Percentiles rank a stretch among this genome's conserved stretches.
phyloP scores from a whole-genome alignment of 2,113 vertebrate genomes.

The Petromus typicus region DNA sequence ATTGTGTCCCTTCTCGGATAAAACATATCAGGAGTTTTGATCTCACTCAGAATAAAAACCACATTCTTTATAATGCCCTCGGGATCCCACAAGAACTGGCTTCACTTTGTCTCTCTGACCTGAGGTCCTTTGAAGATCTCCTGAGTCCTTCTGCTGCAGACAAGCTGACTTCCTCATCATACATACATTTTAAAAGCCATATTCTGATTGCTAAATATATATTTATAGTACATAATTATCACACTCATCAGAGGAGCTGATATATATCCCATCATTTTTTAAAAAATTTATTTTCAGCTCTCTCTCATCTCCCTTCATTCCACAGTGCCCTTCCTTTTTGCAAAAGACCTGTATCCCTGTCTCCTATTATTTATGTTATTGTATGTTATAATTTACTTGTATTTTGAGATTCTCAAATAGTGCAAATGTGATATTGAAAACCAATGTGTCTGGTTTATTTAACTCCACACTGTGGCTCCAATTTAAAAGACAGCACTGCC shows the following conservation, averaged over 20 bases:
- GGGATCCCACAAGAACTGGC: rapidly evolving
- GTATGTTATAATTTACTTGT: not conserved
- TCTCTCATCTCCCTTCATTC: too few relatives aligned
- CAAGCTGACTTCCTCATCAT: not conserved
- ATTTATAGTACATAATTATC: not conserved
- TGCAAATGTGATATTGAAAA: not conserved
- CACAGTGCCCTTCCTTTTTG: not conserved
- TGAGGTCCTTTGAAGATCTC: not conserved
- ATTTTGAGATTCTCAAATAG: not conserved
- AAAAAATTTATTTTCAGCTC: too few relatives aligned
- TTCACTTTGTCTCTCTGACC: not conserved
- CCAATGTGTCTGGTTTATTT: not conserved
- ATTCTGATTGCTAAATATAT: not conserved
- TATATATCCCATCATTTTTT: too few relatives aligned
- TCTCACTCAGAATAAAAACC: not conserved
- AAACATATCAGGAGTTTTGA: not conserved
- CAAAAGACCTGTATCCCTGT: not conserved
- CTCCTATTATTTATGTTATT: not conserved
- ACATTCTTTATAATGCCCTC: not conserved
- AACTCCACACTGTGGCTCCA: not conserved
- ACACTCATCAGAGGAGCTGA: not conserved
- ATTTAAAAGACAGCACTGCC: not conserved
- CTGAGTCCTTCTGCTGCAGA: not conserved
- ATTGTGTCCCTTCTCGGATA: not conserved
- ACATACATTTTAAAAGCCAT: too few relatives aligned